phyloP scores from a whole-genome alignment of 1,140 invertebrate species.

The Lordiphosa mommai region DNA sequence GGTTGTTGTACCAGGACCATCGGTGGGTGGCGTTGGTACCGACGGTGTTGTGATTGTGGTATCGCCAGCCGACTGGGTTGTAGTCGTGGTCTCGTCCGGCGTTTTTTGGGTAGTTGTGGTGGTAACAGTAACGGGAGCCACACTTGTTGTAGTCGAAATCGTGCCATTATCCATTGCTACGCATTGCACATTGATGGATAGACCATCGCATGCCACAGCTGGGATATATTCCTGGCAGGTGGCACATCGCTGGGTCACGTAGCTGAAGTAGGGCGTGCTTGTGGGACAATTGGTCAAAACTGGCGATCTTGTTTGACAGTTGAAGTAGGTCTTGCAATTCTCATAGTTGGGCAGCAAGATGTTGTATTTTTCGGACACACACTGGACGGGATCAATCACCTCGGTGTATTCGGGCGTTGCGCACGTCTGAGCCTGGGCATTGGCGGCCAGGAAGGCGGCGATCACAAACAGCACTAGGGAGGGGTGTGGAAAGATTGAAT shows the following conservation, averaged over 20 bases:
- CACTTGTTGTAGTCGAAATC: neutral
- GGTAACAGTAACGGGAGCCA: neutral
- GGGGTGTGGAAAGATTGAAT: neutral
- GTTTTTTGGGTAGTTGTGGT: conserved; percentile 1
- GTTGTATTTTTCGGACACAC: neutral
- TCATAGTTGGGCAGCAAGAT: conserved; percentile 46
- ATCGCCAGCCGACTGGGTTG: neutral
- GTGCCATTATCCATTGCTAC: neutral
- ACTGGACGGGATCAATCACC: conserved; percentile 14
- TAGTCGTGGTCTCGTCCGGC: neutral
- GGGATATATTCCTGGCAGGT: conserved; percentile 35
- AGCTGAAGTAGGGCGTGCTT: conserved; percentile 24
- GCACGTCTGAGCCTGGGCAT: conserved; percentile 14
- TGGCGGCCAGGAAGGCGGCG: conserved; percentile 38
- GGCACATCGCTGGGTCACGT: conserved; percentile 22
- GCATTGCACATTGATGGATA: conserved; percentile 13
- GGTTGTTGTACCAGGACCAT: neutral
- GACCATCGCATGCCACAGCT: conserved; percentile 7
- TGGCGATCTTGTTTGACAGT: neutral
- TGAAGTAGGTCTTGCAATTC: conserved; percentile 31
- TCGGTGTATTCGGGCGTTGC: conserved; percentile 19
- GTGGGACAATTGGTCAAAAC: neutral
- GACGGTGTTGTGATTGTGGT: conserved; percentile 2
- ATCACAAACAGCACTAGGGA: conserved; percentile 39
- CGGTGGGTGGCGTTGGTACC: conserved; percentile 9